Base-by-base conservation (phyloP, 2,888 invertebrate genomes). In the Mamestra brassicae region DNA sequence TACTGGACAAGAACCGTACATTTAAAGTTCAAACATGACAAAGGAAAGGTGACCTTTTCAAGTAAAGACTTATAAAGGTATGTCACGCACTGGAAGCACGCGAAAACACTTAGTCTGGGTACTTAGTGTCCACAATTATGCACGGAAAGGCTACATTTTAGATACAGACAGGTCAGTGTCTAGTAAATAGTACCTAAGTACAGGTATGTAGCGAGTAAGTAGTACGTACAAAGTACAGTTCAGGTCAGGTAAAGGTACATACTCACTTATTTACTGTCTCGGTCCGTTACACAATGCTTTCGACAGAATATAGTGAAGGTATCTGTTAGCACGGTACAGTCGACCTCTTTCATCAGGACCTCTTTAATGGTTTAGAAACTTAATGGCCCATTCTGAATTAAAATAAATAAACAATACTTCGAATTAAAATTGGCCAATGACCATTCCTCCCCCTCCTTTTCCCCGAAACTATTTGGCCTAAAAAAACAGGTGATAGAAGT, bases 21-120 rank as follows among this genome's bases (percentile, higher is more conserved):
- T 45, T 79, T 61, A 10, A 52, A 45, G 13, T 61, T 15, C 34
- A 71, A 54, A 67, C 66, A 47, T 66, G 50, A 45, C 61, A 67
- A 81, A 64, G 71, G 61, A 38, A 66, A 69, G 65, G 57, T 82
- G 71, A 74, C 81, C 68, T 81, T 63, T 71, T 26, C 45, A 61
- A 6, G 15, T 38, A 7, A 45, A 54, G 55, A 83, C 71, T 79
- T 69, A 62, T 64, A 72, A 64, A 67, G 52, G 52, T 58, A 57
- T 76, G 70, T 75, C 80, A 71, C 67, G 67, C 72, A 71, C 42
- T n/a, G 7, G 36, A 47, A 75, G 71, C 84, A 83, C 63, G 85
- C 71, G 52, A 83, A 80, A 74, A 70, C 69, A 84, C 80, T 84
- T 64, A 71, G 63, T 10, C n/a, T 54, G 10, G 47, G 47, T 63